phyloP scores from a whole-genome alignment of 2,113 vertebrate genomes.

The Scophthalmus maximus region DNA sequence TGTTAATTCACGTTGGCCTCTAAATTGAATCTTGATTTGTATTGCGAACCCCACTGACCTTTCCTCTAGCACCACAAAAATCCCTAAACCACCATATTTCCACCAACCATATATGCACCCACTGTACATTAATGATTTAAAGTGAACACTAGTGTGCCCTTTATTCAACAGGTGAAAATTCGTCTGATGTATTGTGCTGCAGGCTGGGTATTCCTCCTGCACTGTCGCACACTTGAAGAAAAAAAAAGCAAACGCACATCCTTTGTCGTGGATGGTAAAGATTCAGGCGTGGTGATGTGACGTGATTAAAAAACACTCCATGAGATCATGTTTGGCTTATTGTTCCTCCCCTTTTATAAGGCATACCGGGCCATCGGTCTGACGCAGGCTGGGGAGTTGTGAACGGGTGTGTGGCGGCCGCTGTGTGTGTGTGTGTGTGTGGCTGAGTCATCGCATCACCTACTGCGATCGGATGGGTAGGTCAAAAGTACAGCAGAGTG shows the following conservation, averaged over 20 bases:
- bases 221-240: neutral
- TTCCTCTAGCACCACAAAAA: no score
- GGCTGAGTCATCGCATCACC: slow-evolving; percentile 70
- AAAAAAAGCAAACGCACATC: neutral
- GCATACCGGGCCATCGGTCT: slow-evolving; percentile 5
- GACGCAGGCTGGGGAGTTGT: slow-evolving; percentile 59
- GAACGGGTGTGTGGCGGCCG: slow-evolving; percentile 30
- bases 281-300: neutral
- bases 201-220: neutral
- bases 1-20: no score
- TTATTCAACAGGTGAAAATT: neutral
- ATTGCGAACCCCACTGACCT: no score
- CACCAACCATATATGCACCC: neutral
- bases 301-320: neutral
- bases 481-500: slow-evolving; percentile 69
- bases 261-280: neutral
- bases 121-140: neutral
- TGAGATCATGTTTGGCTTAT: slow-evolving; percentile 34
- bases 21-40: no score
- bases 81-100: neutral
- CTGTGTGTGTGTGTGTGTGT: slow-evolving; percentile 28
- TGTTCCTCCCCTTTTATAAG: slow-evolving; percentile 37
- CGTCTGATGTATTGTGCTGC: neutral
- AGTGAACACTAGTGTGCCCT: neutral
- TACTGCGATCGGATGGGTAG: slow-evolving; percentile 48